A percentile compares a stretch with the other conserved stretches of the same genome.
Conservation (phyloP, 2,113 vertebrate species). For the Lepus timidus region DNA sequence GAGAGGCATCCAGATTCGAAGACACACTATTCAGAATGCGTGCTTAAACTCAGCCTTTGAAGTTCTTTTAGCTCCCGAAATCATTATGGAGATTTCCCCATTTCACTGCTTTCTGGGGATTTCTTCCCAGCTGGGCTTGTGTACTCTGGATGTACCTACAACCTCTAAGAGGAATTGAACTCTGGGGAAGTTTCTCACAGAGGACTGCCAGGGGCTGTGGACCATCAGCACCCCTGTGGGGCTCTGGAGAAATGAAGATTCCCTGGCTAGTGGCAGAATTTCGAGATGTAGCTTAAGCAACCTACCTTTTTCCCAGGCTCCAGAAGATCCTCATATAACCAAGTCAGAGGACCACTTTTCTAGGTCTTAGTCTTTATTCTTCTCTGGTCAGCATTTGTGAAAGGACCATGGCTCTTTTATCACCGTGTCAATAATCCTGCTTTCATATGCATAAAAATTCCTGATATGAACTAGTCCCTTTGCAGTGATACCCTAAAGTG, state of each 20-base stretch:
- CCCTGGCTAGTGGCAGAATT: not conserved
- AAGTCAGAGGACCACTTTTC: not conserved
- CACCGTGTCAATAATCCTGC: not conserved
- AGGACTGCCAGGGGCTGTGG: too few species aligned
- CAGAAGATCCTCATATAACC: not conserved
- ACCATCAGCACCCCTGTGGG: not conserved
- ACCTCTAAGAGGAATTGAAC: not conserved
- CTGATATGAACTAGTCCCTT: not conserved
- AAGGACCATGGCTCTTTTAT: not conserved
- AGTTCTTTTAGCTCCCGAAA: conserved; percentile 41
- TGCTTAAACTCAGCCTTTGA: conserved; percentile 32
- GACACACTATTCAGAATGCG: conserved; percentile 46
- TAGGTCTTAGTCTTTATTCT: not conserved
- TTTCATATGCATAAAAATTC: conserved; percentile 7
- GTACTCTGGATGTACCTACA: not conserved
- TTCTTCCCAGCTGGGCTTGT: not conserved
- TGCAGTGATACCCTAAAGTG: not conserved
- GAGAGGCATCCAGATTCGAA: conserved; percentile 9
- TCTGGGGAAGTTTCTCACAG: not conserved
- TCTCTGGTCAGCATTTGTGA: not conserved
- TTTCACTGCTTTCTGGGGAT: not conserved
- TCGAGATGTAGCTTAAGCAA: not conserved
- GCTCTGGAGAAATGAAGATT: not conserved
- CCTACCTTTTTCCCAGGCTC: not conserved
- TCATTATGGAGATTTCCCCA: conserved; percentile 29